Percentiles rank a stretch among this genome's conserved stretches.
Evolutionary conservation across 2,797 vertebrate species (phyloP).

Genomic region (Leuciscus waleckii): DNA sequence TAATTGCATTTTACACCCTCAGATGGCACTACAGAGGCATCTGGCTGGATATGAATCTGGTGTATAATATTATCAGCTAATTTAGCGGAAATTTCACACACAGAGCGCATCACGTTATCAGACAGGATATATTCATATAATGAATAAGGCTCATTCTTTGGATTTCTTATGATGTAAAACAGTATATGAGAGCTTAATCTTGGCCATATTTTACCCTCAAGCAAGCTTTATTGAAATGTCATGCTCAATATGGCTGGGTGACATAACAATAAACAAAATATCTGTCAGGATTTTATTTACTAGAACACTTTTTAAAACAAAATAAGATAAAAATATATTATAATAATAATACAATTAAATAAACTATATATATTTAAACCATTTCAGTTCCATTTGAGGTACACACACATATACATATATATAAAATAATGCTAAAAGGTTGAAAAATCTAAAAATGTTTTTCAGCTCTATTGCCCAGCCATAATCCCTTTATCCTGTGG

Average conservation of each 20-base stretch:
- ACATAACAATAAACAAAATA: background rate
- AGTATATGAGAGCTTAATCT: slow-evolving; percentile 20
- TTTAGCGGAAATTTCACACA: slow-evolving; percentile 44
- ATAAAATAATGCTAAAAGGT: background rate
- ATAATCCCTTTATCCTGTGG: background rate
- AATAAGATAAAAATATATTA: no score
- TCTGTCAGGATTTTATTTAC: background rate
- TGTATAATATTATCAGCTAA: slow-evolving; percentile 49
- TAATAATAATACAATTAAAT: no score
- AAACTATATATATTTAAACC: no score
- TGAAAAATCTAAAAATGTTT: background rate
- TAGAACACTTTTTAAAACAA: background rate
- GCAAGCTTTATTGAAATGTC: background rate
- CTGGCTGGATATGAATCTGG: slow-evolving; percentile 54
- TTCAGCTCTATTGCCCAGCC: background rate
- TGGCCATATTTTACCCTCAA: background rate
- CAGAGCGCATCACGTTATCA: slow-evolving; percentile 41
- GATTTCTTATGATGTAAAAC: slow-evolving; percentile 38
- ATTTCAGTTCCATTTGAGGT: no score
- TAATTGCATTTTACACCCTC: slow-evolving; percentile 49
- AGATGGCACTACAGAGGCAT: slow-evolving; percentile 36
- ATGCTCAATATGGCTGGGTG: background rate
- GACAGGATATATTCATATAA: slow-evolving; percentile 42
- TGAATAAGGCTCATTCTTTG: slow-evolving; percentile 20
- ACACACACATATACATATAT: background rate